Base-by-base conservation (phyloP, 1,140 invertebrate species). In the Manduca sexta region DNA sequence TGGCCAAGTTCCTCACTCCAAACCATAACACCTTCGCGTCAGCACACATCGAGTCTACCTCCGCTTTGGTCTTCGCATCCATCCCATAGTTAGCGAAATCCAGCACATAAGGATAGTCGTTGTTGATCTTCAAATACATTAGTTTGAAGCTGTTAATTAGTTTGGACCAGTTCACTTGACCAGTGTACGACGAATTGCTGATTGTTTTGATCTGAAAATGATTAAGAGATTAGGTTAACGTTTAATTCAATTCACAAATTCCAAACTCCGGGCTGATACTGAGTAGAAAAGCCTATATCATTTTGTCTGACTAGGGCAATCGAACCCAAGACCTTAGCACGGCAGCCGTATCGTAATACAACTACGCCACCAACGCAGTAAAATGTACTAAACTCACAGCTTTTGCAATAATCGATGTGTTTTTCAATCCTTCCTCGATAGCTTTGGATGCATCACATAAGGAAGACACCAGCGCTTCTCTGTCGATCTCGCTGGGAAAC, bases 71-170 rank as follows among this genome's bases (percentile, higher is more conserved):
- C 0, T 34, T 45, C 12, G 59, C 41, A 45, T 72, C 45, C 75
- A 84, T 80, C 3, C 69, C 68, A 15, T 72, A 84, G 11, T 35
- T 73, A 14, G 56, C 57, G 39, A 69, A 84, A 17, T 84, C 63
- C 17, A 84, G 72, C 3, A 84, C 15, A 42, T 84, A 84, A 0
- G 78, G 65, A 37, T 81, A 82, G 21, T 75, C 75, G 10, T 51
- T 34, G 7, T 75, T 50, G 14, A 87, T 30, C 26, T 71, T 79
- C 4, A 60, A 45, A 45, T 82, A 84, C 0, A 86, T 41, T 5
- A 65, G 47, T 34, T 81, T 80, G 11, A 86, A 40, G 3, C 53
- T 69, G 17, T 59, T 73, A 35, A 86, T 86, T 2, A 87, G 52
- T 45, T 61, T 50, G 0, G 69, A 81, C 83, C 84, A 87, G 37